phyloP scores from a whole-genome alignment of 1,140 invertebrate genomes.

The Meteorus sp. region DNA sequence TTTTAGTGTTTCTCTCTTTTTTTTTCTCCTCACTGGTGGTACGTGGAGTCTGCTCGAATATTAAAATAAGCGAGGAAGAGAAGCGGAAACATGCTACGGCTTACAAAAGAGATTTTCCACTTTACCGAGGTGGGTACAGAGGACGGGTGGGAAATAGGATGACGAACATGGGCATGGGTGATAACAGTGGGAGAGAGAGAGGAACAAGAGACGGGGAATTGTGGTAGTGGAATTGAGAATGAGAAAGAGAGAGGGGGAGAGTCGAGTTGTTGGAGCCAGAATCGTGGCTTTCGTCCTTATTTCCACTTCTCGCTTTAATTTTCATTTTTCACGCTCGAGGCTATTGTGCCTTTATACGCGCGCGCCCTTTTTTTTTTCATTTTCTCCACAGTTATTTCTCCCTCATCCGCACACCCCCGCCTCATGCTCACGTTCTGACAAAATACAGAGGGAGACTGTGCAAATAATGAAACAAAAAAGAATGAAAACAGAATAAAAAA shows the following conservation, averaged over 20 bases:
- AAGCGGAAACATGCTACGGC: slow-evolving; percentile 42
- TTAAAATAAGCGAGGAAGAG: slow-evolving; percentile 45
- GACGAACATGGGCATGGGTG: not conserved
- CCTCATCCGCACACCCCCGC: not conserved
- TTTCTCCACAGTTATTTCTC: not conserved
- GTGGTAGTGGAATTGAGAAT: not conserved
- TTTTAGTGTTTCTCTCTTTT: slow-evolving; percentile 45
- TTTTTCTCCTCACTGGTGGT: slow-evolving; percentile 9
- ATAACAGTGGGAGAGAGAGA: slow-evolving; percentile 3
- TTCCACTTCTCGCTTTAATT: slow-evolving; percentile 26
- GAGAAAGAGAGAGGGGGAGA: slow-evolving; percentile 2
- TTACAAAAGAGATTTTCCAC: slow-evolving; percentile 53
- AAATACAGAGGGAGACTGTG: slow-evolving; percentile 4
- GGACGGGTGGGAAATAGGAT: not conserved
- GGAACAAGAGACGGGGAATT: not conserved
- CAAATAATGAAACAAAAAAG: too few relatives aligned
- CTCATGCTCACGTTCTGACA: not conserved
- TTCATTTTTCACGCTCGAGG: slow-evolving; percentile 25
- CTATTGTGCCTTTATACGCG: slow-evolving; percentile 17
- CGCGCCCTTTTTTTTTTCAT: not conserved
- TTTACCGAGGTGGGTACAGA: slow-evolving; percentile 29
- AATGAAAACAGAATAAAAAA: too few relatives aligned
- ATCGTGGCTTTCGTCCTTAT: slow-evolving; percentile 23
- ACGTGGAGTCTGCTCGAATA: slow-evolving; percentile 39
- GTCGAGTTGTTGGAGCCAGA: slow-evolving; percentile 16